Evolutionary conservation across 37 sponge, comb jelly and placozoan genomes (phyloP).

Genomic region (Theonella swinhoei): DNA sequence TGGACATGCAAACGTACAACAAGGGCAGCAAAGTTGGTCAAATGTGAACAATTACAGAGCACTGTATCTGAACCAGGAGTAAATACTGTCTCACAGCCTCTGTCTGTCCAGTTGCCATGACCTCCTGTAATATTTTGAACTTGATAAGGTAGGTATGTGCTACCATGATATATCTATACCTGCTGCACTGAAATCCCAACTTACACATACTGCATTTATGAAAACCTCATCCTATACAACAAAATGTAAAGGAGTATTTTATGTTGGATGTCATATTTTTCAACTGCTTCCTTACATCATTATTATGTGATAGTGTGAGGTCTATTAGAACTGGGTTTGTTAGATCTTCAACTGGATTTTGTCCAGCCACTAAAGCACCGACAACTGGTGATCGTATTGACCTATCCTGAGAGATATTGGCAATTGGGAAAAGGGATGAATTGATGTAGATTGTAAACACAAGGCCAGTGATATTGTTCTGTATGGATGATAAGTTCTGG

Average conservation of each 20-base stretch:
- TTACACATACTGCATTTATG: too few relatives aligned
- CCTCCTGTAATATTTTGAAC: constrained; percentile 17
- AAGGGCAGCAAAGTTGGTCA: constrained; percentile 46
- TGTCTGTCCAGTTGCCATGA: constrained; percentile 13
- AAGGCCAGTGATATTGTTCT: neutral
- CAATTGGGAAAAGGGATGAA: neutral
- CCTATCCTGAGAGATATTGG: neutral
- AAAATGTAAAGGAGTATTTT: too few relatives aligned
- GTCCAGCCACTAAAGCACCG: neutral
- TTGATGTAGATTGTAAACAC: neutral
- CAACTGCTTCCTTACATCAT: too few relatives aligned
- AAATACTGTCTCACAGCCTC: constrained; percentile 3
- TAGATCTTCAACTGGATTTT: neutral
- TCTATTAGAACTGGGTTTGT: neutral
- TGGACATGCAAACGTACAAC: constrained; percentile 15
- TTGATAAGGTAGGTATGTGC: too few relatives aligned
- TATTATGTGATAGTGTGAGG: neutral
- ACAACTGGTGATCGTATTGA: neutral
- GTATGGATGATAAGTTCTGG: neutral
- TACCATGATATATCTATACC: too few relatives aligned
- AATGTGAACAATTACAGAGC: constrained; percentile 19
- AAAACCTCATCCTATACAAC: too few relatives aligned
- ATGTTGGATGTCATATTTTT: too few relatives aligned
- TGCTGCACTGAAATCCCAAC: too few relatives aligned
- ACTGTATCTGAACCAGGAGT: neutral